Evolutionary conservation across 2,888 invertebrate species (phyloP).

Genomic region (Melinopterus prodromus): DNA sequence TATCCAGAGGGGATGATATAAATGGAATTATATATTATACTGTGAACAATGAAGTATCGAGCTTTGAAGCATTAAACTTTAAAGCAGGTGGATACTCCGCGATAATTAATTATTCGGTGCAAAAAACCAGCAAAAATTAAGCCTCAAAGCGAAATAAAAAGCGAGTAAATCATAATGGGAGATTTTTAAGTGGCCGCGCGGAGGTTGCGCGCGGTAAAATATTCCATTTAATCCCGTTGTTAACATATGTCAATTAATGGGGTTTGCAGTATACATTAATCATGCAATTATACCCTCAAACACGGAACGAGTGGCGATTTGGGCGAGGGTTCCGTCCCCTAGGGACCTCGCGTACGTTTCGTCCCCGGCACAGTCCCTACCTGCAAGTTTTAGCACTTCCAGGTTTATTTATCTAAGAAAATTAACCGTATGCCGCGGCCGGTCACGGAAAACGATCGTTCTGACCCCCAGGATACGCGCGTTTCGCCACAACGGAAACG

Average conservation of each 20-base stretch:
- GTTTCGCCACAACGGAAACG: background rate
- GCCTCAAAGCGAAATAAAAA: background rate
- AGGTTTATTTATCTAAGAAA: background rate
- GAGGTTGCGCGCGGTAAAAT: background rate
- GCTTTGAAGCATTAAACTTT: too few relatives aligned
- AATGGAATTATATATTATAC: too few relatives aligned
- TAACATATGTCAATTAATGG: conserved; percentile 4
- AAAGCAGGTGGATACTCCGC: background rate
- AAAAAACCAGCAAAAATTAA: background rate
- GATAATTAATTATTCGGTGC: background rate
- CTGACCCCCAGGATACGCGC: background rate
- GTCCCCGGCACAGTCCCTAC: background rate
- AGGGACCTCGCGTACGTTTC: background rate
- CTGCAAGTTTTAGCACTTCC: background rate
- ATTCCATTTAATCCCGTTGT: conserved; percentile 4
- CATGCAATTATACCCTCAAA: conserved; percentile 4
- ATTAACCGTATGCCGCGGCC: background rate
- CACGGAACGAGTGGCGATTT: background rate
- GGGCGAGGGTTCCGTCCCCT: background rate
- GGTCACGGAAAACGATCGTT: background rate
- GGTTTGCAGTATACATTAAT: background rate
- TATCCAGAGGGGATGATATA: too few relatives aligned
- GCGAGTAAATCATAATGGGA: background rate
- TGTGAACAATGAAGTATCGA: too few relatives aligned
- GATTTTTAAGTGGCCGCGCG: background rate